Base-by-base conservation (phyloP, 2,888 invertebrate species). In the Nudaria mundana region DNA sequence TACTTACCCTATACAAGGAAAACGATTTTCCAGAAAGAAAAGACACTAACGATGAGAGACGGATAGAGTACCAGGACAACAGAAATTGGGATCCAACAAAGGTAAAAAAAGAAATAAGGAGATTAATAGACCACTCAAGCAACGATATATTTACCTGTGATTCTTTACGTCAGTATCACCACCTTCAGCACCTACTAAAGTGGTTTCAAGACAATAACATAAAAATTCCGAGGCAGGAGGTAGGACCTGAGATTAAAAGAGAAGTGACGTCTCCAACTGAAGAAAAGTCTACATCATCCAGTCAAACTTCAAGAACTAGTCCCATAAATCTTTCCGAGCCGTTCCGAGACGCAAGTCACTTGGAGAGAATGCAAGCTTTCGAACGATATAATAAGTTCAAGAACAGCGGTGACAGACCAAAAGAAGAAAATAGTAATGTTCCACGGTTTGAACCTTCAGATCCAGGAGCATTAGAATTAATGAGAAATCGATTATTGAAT, bases 291-390 rank as follows among this genome's bases (percentile, higher is more conserved):
- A 82, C 86, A 71, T 85, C 88, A 69, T 87, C 87, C 43, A 88
- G 87, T 58, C 87, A 86, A 31, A 56, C 78, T 6, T 87, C 85
- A 22, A 71, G 76, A 31, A 90, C 91, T 66, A 92, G 93, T 81
- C 92, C 93, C 28, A 75, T 91, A 15, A 91, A 92, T 52, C 90
- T 92, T 18, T 94, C 95, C 6, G 97, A 98, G 2, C 87, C 98
- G 49, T n/a, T n/a, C n/a, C n/a, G n/a, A n/a, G n/a, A n/a, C n/a
- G n/a, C n/a, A n/a, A 97, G 95, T 77, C 93, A 96, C 63, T 90
- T 98, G 31, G 97, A 97, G 83, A 97, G 94, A 65, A 97, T 98
- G 97, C 97, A 98, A 71, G 97, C 98, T 0, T 97, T 97, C 75
- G 97, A 98, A 77, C 92, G 97, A 18, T 96, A 96, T 62, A 71